phyloP scores from a whole-genome alignment of 2,888 invertebrate genomes.

The Drepana falcataria region DNA sequence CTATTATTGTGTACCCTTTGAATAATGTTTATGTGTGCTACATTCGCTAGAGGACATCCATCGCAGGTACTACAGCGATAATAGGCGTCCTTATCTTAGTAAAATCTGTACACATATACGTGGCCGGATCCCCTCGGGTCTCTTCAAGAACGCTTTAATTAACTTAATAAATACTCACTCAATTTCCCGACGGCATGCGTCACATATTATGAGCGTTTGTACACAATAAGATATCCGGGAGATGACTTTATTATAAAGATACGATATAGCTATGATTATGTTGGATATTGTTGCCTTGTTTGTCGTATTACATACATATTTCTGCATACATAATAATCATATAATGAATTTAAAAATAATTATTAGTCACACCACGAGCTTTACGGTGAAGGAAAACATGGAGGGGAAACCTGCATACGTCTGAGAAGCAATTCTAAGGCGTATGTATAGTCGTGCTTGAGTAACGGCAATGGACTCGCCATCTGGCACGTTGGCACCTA shows the following conservation, averaged over 20 bases:
- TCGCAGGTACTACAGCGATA: neutral
- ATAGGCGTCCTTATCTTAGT: constrained; percentile 13
- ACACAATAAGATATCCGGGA: constrained; percentile 20
- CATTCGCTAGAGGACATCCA: neutral
- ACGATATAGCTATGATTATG: neutral
- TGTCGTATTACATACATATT: neutral
- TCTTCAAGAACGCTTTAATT: constrained; percentile 71
- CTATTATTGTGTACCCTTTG: no score
- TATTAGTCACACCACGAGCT: no score
- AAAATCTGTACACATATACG: constrained; percentile 20
- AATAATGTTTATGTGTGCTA: neutral
- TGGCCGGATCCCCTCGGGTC: constrained; percentile 10
- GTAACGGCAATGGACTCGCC: no score
- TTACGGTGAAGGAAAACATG: no score
- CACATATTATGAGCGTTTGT: constrained; percentile 65
- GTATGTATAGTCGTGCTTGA: no score
- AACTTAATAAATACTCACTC: constrained; percentile 77
- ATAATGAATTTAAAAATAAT: no score
- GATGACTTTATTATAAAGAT: neutral
- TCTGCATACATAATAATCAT: no score
- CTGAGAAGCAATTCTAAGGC: no score
- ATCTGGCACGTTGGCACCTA: no score
- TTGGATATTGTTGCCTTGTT: neutral
- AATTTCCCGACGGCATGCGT: constrained; percentile 75
- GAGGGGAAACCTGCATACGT: no score